These are phyloP conservation scores for Reinhardtius hippoglossoides DNA, from an alignment of 2,113 vertebrate species.

Conservation along the genomic window DNA sequence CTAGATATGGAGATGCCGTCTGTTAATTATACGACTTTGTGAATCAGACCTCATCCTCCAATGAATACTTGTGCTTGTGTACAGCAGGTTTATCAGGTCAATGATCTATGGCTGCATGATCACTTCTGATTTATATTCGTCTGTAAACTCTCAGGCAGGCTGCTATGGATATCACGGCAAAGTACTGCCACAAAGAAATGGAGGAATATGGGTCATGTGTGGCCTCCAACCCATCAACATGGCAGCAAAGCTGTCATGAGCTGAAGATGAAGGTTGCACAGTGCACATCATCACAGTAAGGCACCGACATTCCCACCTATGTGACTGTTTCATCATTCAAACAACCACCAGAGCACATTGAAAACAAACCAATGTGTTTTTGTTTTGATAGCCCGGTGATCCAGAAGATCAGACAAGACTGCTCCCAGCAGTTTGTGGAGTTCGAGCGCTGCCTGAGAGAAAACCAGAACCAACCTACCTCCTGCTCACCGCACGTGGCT, in stretches of 20 bases:
- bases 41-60: neutral
- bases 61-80: neutral
- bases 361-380: neutral
- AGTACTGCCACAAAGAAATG: constrained; percentile 88
- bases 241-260: constrained; percentile 89
- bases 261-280: constrained; percentile 89
- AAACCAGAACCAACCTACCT: constrained; percentile 81
- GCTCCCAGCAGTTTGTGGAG: constrained; percentile 84
- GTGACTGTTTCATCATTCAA: neutral
- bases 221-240: constrained; percentile 86
- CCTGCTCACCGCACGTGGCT: constrained; percentile 84
- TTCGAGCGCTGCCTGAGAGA: constrained; percentile 90
- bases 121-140: neutral
- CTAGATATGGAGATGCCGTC: neutral
- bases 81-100: neutral
- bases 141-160: constrained; percentile 85
- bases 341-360: neutral
- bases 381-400: constrained; percentile 86
- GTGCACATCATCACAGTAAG: constrained; percentile 95
- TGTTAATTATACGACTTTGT: neutral
- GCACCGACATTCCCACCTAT: neutral
- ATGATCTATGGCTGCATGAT: neutral
- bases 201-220: constrained; percentile 92
- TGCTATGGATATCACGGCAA: constrained; percentile 89
- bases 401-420: constrained; percentile 88